Conservation (phyloP, 2,888 invertebrate genomes). For the Phyto melanocephala region DNA sequence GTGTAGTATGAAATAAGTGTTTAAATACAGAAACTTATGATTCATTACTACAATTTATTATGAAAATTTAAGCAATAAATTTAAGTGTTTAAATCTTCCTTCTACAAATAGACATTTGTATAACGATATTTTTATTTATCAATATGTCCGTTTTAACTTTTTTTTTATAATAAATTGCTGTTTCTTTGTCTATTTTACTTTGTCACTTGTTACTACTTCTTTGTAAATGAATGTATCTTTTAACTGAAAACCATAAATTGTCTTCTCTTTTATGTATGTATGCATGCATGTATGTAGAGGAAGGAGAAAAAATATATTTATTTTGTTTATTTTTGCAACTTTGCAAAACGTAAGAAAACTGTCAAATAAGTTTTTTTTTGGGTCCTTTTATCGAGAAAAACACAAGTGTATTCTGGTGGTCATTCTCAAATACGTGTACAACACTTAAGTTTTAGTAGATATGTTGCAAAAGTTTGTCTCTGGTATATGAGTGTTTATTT, state of each 20-base stretch:
- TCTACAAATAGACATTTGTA: background rate
- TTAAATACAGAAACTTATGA: slow-evolving; percentile 22
- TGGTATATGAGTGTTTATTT: background rate
- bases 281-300: background rate
- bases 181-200: background rate
- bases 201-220: background rate
- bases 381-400: background rate
- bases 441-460: slow-evolving; percentile 58
- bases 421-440: background rate
- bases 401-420: slow-evolving; percentile 8
- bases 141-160: slow-evolving; percentile 16
- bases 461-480: slow-evolving; percentile 38
- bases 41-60: slow-evolving; percentile 26
- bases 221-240: slow-evolving; percentile 18
- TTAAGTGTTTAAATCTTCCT: background rate
- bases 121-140: slow-evolving; percentile 10
- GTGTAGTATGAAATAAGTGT: background rate
- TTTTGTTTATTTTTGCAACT: slow-evolving; percentile 29
- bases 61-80: slow-evolving; percentile 25
- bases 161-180: slow-evolving; percentile 12
- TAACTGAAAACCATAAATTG: slow-evolving; percentile 39
- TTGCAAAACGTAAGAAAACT: slow-evolving; percentile 54
- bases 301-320: background rate
- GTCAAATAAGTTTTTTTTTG: slow-evolving; percentile 41
- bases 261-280: background rate